These are phyloP conservation scores for Hartigia nigra DNA, from an alignment of 2,888 invertebrate genomes.

Conservation along the genomic window DNA sequence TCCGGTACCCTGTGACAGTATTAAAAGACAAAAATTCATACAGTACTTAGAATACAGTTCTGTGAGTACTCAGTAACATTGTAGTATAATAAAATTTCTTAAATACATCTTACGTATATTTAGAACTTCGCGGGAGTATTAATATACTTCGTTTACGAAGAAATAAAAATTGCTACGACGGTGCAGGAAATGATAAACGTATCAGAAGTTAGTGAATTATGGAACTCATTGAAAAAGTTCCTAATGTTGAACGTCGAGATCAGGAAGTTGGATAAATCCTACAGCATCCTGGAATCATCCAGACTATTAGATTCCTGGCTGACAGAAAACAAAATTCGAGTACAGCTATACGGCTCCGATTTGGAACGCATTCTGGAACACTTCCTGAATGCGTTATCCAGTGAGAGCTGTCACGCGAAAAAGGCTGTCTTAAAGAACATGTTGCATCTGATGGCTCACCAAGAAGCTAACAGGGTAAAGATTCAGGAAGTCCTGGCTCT, in stretches of 20 bases:
- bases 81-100: background rate
- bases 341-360: constrained; percentile 41
- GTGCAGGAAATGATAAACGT: constrained; percentile 22
- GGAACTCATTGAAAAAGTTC: constrained; percentile 42
- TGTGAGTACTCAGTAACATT: constrained; percentile 27
- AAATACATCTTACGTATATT: background rate
- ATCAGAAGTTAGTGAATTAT: constrained; percentile 42
- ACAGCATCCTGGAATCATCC: constrained; percentile 40
- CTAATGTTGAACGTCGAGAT: constrained; percentile 31
- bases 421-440: constrained; percentile 48
- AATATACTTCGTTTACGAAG: constrained; percentile 41
- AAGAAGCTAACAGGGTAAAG: constrained; percentile 42
- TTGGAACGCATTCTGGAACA: constrained; percentile 30
- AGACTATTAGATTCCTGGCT: constrained; percentile 43
- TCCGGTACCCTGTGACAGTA: constrained; percentile 38
- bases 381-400: background rate
- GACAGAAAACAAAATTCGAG: constrained; percentile 29
- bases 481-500: constrained; percentile 50
- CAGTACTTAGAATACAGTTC: constrained; percentile 43
- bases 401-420: constrained; percentile 30
- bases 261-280: constrained; percentile 37
- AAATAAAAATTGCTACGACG: constrained; percentile 35
- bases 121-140: constrained; percentile 10
- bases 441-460: constrained; percentile 46
- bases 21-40: constrained; percentile 39